Evolutionary conservation across 1,140 invertebrate genomes (phyloP), one percentile per base, ranked within the genome.

Genomic region (Plectrocnemia conspersa): DNA sequence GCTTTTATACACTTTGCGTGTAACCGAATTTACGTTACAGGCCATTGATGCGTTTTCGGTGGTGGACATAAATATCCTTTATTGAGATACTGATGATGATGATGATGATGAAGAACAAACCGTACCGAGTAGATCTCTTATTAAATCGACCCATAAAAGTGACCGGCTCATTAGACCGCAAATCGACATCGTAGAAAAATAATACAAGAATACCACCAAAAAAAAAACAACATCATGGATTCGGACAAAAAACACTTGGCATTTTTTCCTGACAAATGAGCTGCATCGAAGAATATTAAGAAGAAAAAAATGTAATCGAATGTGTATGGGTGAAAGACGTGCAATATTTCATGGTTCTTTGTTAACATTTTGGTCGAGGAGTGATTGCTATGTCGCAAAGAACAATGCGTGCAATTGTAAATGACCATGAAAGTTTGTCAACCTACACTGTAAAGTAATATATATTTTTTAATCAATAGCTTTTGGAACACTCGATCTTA

Each of bases 101-200:
- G 45, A 48, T 50, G 18, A 50, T 50, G 47, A 50, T 29, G 47
- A 50, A 29, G 29, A 48, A 48, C 13, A 25, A 35, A 50, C n/a
- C 16, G 33, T 35, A 15, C 25, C 6, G 21, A 18, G 45, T 48
- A 50, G 29, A 38, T 50, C 33, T 50, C 33, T 38, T 50, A 50
- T 50, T 50, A 50, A 50, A 50, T 50, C 47, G 47, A 50, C 47
- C 47, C 47, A 50, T 50, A 50, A 50, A 50, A 50, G 47, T 50
- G 47, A 50, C 47, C 47, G 47, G 47, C 47, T 50, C 47, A 50
- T 50, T 50, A 50, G 47, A 50, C 47, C 47, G 47, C 47, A 50
- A 50, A 50, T 50, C 47, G 47, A 50, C 47, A 50, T 50, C 47
- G 47, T 22, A 18, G 35, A 23, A 29, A 35, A 35, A 35, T 13